A percentile compares a stretch with the other conserved stretches of the same genome.
These are phyloP conservation scores for Puntigrus tetrazona DNA, from an alignment of 2,113 vertebrate species.

Conservation along the genomic window DNA sequence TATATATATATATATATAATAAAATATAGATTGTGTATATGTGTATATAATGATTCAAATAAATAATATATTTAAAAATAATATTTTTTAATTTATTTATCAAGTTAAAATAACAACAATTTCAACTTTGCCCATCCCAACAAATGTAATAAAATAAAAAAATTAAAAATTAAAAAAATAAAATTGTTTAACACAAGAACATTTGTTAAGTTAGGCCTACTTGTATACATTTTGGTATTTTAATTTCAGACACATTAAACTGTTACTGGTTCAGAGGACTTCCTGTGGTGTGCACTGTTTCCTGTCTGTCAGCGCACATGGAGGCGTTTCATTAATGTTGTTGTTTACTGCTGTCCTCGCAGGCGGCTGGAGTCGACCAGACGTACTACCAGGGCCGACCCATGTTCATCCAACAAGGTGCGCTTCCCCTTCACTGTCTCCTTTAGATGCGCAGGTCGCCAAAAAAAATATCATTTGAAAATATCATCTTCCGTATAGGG, in stretches of 20 bases:
- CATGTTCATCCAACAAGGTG: slow-evolving; percentile 82
- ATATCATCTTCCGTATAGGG: slow-evolving; percentile 68
- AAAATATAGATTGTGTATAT: too few relatives aligned
- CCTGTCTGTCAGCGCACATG: neutral
- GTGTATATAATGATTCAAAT: neutral
- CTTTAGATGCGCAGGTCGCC: neutral
- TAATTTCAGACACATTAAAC: neutral
- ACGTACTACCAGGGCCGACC: slow-evolving; percentile 91
- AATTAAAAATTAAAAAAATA: neutral
- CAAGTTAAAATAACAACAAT: neutral
- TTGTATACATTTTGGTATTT: neutral
- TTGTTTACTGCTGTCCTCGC: slow-evolving; percentile 55
- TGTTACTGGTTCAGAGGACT: neutral
- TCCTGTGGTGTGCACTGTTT: neutral
- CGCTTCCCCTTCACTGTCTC: neutral
- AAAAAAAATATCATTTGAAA: neutral
- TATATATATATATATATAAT: too few relatives aligned
- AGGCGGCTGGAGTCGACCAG: slow-evolving; percentile 81
- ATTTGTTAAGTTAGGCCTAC: neutral
- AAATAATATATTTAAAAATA: neutral
- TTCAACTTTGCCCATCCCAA: neutral
- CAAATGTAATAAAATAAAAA: neutral
- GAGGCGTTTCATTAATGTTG: slow-evolving; percentile 37
- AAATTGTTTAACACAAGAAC: neutral
- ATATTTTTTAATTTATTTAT: neutral